Percentiles rank a stretch among this genome's conserved stretches.
These are phyloP conservation scores for Peromyscus attwateri DNA, from an alignment of 2,797 vertebrate species.

Conservation along the genomic window DNA sequence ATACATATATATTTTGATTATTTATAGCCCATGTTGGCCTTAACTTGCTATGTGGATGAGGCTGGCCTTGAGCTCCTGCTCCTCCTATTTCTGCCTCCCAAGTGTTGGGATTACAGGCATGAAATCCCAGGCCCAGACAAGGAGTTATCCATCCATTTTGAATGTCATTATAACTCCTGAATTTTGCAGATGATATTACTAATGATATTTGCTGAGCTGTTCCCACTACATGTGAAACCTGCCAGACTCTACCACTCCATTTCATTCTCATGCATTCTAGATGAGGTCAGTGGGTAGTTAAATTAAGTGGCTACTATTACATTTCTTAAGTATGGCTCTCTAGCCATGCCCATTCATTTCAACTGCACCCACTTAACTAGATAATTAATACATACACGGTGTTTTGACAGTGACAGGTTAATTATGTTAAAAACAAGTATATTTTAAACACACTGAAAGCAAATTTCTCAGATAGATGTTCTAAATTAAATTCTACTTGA, in stretches of 20 bases:
- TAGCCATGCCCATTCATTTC: constrained; percentile 72
- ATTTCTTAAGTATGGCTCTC: constrained; percentile 67
- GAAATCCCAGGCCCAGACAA: too few relatives aligned
- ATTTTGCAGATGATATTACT: constrained; percentile 6
- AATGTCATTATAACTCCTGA: not conserved
- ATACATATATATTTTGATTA: constrained; percentile 1
- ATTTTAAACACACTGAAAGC: constrained; percentile 59
- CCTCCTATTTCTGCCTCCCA: not conserved
- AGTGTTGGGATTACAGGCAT: not conserved
- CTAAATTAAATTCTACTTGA: constrained; percentile 50
- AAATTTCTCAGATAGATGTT: constrained; percentile 61
- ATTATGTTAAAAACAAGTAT: constrained; percentile 69
- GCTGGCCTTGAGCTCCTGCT: not conserved
- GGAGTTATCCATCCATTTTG: constrained; percentile 1
- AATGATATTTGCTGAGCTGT: constrained; percentile 24
- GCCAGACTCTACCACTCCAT: not conserved
- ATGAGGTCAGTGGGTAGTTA: constrained; percentile 77
- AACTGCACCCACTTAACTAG: constrained; percentile 63
- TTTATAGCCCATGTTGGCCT: not conserved
- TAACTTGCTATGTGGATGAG: not conserved
- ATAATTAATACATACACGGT: constrained; percentile 72
- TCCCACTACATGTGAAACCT: constrained; percentile 40
- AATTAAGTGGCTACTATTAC: constrained; percentile 79
- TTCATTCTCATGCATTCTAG: constrained; percentile 67
- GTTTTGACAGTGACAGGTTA: constrained; percentile 72